phyloP scores from a whole-genome alignment of 2,888 invertebrate species.

The Stictocephala bisonia region DNA sequence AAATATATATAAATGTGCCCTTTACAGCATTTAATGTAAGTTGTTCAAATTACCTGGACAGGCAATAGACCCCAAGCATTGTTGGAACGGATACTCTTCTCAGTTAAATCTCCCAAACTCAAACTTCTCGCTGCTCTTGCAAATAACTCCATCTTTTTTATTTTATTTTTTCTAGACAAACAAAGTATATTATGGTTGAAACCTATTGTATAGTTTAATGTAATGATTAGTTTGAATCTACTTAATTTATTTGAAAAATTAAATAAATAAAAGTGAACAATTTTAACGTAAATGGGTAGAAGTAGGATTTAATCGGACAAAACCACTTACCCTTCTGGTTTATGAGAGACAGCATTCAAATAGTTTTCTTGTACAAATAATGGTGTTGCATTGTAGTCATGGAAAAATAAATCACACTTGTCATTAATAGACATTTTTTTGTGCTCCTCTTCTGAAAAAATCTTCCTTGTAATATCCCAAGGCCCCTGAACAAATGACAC shows the following conservation, averaged over 20 bases:
- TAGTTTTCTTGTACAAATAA: slow-evolving; percentile 99
- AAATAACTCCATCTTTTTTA: slow-evolving; percentile 74
- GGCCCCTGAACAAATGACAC: slow-evolving; percentile 73
- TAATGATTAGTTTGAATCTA: too few species aligned
- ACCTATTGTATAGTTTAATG: too few species aligned
- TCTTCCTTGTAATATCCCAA: slow-evolving; percentile 92
- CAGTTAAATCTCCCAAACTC: slow-evolving; percentile 86
- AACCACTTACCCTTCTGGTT: slow-evolving; percentile 73
- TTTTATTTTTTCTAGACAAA: slow-evolving; percentile 64
- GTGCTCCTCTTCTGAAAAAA: slow-evolving; percentile 85
- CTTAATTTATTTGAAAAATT: too few species aligned
- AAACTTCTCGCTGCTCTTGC: slow-evolving; percentile 88
- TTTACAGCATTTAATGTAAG: too few species aligned
- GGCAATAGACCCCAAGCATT: slow-evolving; percentile 92
- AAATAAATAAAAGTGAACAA: too few species aligned
- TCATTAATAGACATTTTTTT: slow-evolving; percentile 82
- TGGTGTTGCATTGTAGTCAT: slow-evolving; percentile 96
- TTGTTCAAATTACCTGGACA: slow-evolving; percentile 66
- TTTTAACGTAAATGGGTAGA: too few species aligned
- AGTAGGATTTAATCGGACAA: too few species aligned
- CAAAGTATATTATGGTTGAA: slow-evolving; percentile 17
- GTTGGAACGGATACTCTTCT: slow-evolving; percentile 80
- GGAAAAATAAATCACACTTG: slow-evolving; percentile 92
- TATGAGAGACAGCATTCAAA: slow-evolving; percentile 80
- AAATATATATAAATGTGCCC: too few species aligned